Evolutionary conservation across 2,888 invertebrate genomes (phyloP), one percentile per base, ranked within the genome.

Genomic region (Halocaridina rubra): DNA sequence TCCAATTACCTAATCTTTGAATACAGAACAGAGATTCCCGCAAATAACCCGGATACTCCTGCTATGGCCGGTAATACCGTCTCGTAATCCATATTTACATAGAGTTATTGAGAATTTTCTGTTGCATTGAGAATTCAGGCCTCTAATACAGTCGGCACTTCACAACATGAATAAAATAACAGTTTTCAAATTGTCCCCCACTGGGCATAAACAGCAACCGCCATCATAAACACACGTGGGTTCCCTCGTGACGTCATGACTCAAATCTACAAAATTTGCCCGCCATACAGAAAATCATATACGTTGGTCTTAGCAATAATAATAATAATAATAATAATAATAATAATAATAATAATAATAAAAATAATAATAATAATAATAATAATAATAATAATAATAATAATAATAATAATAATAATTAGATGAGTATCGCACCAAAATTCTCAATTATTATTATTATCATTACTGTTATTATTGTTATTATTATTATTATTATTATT

Each of bases 41-140:
- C 84, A 61, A 84, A 84, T 53, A 84, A 39, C 19, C 84, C 84
- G 24, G 84, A 84, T 22, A 74, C 84, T 2, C 84, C 84, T 16
- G 84, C 74, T 19, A 84, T 59, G 3, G 57, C 79, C 29, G 84
- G 84, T 33, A 84, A 30, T 29, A 84, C 57, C 84, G 74, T 84
- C 4, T 84, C 82, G 59, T 77, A 82, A 39, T 76, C 75, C 82
- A 82, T 82, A 3, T 13, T 72, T 24, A 13, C 8, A n/a, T n/a
- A n/a, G n/a, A n/a, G n/a, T n/a, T n/a, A n/a, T n/a, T n/a, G n/a
- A n/a, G n/a, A n/a, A n/a, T n/a, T n/a, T n/a, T n/a, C 10, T 53
- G 53, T 19, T n/a, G 53, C 16, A 7, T 19, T 7, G 16, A 10
- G 53, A 10, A 3, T 2, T 53, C 1, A 53, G 3, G 7, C 53